These are phyloP conservation scores for Yponomeuta cagnagella DNA, from an alignment of 2,888 invertebrate genomes.

Conservation along the genomic window DNA sequence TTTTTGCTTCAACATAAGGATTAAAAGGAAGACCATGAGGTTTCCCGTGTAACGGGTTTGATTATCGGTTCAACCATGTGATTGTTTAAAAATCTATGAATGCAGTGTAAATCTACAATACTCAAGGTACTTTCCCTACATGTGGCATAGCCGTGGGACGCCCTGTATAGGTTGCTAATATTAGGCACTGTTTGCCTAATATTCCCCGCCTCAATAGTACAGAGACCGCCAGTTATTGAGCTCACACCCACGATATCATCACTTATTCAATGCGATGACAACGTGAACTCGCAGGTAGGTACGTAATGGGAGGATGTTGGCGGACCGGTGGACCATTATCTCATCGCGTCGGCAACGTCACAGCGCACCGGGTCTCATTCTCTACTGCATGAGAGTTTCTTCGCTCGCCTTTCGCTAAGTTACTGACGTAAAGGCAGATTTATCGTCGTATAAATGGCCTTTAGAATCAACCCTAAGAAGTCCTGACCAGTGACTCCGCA, in stretches of 20 bases:
- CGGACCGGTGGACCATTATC: constrained; percentile 39
- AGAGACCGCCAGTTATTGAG: background rate
- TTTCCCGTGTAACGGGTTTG: no score
- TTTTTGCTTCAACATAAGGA: no score
- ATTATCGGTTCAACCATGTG: no score
- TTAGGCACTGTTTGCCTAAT: no score
- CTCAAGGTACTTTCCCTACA: no score
- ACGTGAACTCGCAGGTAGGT: background rate
- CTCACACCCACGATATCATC: background rate
- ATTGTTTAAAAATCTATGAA: no score
- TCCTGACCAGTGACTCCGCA: constrained; percentile 19
- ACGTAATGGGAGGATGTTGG: constrained; percentile 27
- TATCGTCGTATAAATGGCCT: background rate
- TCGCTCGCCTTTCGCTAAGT: background rate
- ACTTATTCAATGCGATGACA: background rate
- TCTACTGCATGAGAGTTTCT: background rate
- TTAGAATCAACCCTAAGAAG: background rate
- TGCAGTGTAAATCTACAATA: no score
- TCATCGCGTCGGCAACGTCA: constrained; percentile 29
- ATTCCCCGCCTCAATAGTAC: no score
- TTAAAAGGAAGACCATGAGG: no score
- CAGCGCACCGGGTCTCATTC: background rate
- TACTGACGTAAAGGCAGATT: background rate
- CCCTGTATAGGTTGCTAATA: no score
- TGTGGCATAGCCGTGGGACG: no score